Base-by-base conservation (phyloP, 2,113 vertebrate species). In the Vimba vimba region DNA sequence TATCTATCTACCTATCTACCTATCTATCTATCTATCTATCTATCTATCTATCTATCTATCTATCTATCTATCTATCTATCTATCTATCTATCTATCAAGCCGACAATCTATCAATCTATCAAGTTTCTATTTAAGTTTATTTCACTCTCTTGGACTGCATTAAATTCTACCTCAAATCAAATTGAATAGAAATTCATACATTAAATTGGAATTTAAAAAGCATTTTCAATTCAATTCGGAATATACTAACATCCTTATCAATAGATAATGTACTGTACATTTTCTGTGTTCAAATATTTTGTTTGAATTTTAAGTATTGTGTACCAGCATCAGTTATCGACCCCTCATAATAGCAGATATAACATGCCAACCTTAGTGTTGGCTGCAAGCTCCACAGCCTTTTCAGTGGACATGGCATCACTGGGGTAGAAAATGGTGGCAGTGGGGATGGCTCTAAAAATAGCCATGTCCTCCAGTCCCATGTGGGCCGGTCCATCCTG, bases 401-500 rank as follows among this genome's bases (percentile, higher is more conserved):
- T 98, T 93, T 99, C 98, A 6, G 97, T 96, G 25, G 97, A 94
- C 66, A 99, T 96, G 2, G 95, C 97, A 39, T 99, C 97, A 1
- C 97, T 96, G 27, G 97, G 97, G 86, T 97, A 99, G 91, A 99
- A 99, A 76, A 99, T 94, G 2, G 98, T 99, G 3, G 96, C 90
- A 23, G 88, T 95, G 83, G 97, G 98, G 87, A 99, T 75, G 36
- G 95, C 91, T 33, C 97, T 95, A 88, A 99, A 98, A 96, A 99
- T 96, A 88, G 93, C 93, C 86, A 99, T 85, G 43, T 99, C 98
- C 91, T 99, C 97, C 79, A 99, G 94, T 47, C 95, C 96, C 98
- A 99, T 99, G 93, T 98, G 95, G 83, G 97, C 97, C 2, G 98
- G 97, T 15, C 97, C 97, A 59, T 98, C 96, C 91, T 99, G 97